Percentiles rank a stretch among this genome's conserved stretches.
phyloP scores from a whole-genome alignment of 2,888 invertebrate genomes.

The Pegoplata infirma region DNA sequence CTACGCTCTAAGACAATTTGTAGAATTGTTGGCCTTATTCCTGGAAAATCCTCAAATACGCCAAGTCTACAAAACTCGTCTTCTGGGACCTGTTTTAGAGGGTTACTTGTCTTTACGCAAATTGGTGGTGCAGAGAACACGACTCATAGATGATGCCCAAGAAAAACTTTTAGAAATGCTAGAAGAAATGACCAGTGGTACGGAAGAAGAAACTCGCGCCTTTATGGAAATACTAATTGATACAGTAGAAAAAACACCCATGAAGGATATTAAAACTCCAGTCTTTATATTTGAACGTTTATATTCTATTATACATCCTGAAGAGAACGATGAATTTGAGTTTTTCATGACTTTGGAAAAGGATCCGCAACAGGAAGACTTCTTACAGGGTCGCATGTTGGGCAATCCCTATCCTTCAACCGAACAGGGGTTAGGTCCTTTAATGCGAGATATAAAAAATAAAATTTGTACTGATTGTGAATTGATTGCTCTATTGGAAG shows the following conservation, averaged over 20 bases:
- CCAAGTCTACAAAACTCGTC: slow-evolving; percentile 91
- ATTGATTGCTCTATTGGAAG: slow-evolving; percentile 96
- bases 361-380: slow-evolving; percentile 99
- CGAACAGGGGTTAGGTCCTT: slow-evolving; percentile 95
- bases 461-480: slow-evolving; percentile 99
- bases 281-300: slow-evolving; percentile 98
- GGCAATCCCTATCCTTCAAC: slow-evolving; percentile 98
- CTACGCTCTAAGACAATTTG: slow-evolving; percentile 93
- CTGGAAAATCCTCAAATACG: slow-evolving; percentile 92
- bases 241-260: slow-evolving; percentile 93
- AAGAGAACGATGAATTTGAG: slow-evolving; percentile 97
- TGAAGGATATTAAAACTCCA: slow-evolving; percentile 95
- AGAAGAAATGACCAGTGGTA: slow-evolving; percentile 97
- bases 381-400: slow-evolving; percentile 95
- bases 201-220: slow-evolving; percentile 96
- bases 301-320: slow-evolving; percentile 97
- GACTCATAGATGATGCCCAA: slow-evolving; percentile 97
- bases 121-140: slow-evolving; percentile 95
- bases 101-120: slow-evolving; percentile 94
- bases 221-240: slow-evolving; percentile 99
- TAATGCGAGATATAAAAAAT: slow-evolving; percentile 99
- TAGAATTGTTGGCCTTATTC: slow-evolving; percentile 92
- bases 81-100: slow-evolving; percentile 87
- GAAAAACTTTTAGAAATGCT: slow-evolving; percentile 94
- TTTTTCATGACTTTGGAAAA: slow-evolving; percentile 98